Base-by-base conservation (phyloP, 2,113 vertebrate species). In the Nothobranchius furzeri region DNA sequence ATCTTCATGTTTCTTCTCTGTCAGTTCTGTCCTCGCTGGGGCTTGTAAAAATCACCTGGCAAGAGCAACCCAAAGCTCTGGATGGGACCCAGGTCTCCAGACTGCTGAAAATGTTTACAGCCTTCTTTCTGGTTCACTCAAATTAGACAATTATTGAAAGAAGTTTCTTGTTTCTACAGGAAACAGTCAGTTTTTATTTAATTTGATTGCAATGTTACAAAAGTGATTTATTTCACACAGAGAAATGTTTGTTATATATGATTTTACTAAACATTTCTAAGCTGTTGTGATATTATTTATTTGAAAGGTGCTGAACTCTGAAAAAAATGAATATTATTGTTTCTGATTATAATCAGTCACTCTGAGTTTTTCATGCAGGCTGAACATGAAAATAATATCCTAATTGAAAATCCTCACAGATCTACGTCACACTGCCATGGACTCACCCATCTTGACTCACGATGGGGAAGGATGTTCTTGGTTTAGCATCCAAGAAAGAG, bases 31-130 rank as follows among this genome's bases (percentile, higher is more conserved):
- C 89, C 73, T 76, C 84, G 64, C 81, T 12, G 72, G 54, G 81
- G 42, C 83, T 79, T 78, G 76, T 89, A 84, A 85, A 20, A 90
- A 84, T 79, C 60, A 87, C 81, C 86, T 89, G 85, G 87, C 87
- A 87, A 68, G 81, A 74, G 51, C 59, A 68, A 45, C 73, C 79
- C 54, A 84, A 84, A 83, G 79, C 69, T 35, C 77, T 78, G 78
- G 79, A 82, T 68, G 3, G 63, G 68, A 59, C 68, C 46, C 0
- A 12, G 25, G 77, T 83, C 85, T 69, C 87, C 65, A 8, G 78
- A 1, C 81, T 86, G 74, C 78, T 62, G 71, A 81, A 88, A 83
- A 84, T 47, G 37, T 82, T 80, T 78, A 75, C 83, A 71, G 68
- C 79, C 64, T 24, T 73, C 73, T 74, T 75, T 70, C 59, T 17